Percentiles rank a stretch among this genome's conserved stretches.
phyloP scores from a whole-genome alignment of 2,888 invertebrate genomes.

The Beris morrisii region DNA sequence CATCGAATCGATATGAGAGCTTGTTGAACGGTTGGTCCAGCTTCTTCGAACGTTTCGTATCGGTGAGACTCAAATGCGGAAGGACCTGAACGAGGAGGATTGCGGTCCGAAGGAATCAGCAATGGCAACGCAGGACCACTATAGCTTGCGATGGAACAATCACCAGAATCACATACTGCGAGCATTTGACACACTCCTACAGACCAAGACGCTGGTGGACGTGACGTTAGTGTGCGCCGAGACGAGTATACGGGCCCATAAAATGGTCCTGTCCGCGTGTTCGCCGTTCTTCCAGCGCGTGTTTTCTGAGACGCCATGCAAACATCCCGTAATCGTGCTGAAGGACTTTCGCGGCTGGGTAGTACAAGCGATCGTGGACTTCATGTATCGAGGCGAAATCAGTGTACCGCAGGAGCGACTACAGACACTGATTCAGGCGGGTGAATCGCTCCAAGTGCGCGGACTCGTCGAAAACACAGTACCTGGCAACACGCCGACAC shows the following conservation, averaged over 20 bases:
- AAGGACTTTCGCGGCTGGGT: conserved; percentile 90
- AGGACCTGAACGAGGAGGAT: conserved; percentile 31
- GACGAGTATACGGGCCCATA: conserved; percentile 83
- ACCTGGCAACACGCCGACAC: conserved; percentile 55
- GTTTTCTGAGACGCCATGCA: conserved; percentile 89
- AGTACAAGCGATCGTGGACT: conserved; percentile 86
- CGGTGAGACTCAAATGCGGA: conserved; percentile 19
- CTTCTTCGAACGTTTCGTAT: conserved; percentile 2
- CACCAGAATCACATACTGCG: conserved; percentile 86
- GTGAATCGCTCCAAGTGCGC: conserved; percentile 82
- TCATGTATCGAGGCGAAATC: conserved; percentile 93
- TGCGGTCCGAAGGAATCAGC: conserved; percentile 30
- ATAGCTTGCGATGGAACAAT: conserved; percentile 92
- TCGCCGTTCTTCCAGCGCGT: conserved; percentile 88
- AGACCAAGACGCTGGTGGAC: conserved; percentile 84
- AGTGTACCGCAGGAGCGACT: conserved; percentile 84
- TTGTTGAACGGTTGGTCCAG: background rate
- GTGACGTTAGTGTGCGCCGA: conserved; percentile 89
- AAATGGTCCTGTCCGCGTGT: conserved; percentile 85
- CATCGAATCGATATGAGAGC: conserved; percentile 19
- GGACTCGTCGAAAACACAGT: conserved; percentile 69
- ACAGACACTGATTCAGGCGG: conserved; percentile 81
- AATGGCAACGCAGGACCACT: conserved; percentile 71
- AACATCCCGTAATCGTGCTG: conserved; percentile 89
- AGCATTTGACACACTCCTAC: conserved; percentile 85